These are phyloP conservation scores for Hirtodrosophila confusa DNA, from an alignment of 2,888 invertebrate species.

Conservation along the genomic window DNA sequence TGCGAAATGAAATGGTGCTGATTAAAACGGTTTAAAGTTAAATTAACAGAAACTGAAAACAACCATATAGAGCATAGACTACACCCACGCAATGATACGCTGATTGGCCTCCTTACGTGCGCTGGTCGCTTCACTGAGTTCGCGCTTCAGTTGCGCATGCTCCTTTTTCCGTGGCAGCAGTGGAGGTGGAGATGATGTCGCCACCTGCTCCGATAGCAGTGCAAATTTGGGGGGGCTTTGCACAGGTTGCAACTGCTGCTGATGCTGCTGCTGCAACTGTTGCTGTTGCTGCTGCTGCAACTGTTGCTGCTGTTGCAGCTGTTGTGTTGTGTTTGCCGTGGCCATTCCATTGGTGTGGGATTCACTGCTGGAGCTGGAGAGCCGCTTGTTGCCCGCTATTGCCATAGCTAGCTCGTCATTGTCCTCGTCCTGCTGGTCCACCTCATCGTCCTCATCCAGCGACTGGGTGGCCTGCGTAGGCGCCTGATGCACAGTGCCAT, in stretches of 20 bases:
- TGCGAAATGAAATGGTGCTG: conserved; percentile 43
- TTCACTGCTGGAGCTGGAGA: conserved; percentile 63
- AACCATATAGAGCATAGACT: conserved; percentile 72
- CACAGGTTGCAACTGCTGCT: conserved; percentile 15
- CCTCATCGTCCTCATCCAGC: conserved; percentile 76
- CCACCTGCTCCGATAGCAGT: conserved; percentile 47
- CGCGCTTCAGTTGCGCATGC: conserved; percentile 80
- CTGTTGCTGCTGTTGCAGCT: conserved; percentile 17
- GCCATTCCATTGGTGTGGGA: conserved; percentile 55
- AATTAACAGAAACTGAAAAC: conserved; percentile 3
- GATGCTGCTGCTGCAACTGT: conserved; percentile 20
- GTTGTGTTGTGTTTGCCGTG: conserved; percentile 13
- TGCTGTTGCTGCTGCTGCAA: conserved; percentile 23
- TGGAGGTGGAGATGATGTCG: conserved; percentile 49
- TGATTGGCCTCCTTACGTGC: conserved; percentile 84
- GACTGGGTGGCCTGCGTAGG: conserved; percentile 64
- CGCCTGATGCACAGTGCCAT: conserved; percentile 82
- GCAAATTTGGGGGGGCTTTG: conserved; percentile 75
- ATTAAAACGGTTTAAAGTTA: conserved; percentile 10
- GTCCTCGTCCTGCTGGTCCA: conserved; percentile 39
- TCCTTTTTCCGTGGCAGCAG: conserved; percentile 66
- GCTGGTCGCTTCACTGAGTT: conserved; percentile 82
- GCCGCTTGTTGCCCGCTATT: conserved; percentile 40
- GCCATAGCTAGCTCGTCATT: conserved; percentile 28
- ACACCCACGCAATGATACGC: conserved; percentile 85